Conservation (phyloP, 2,113 vertebrate species). For the Rhinoderma darwinii region DNA sequence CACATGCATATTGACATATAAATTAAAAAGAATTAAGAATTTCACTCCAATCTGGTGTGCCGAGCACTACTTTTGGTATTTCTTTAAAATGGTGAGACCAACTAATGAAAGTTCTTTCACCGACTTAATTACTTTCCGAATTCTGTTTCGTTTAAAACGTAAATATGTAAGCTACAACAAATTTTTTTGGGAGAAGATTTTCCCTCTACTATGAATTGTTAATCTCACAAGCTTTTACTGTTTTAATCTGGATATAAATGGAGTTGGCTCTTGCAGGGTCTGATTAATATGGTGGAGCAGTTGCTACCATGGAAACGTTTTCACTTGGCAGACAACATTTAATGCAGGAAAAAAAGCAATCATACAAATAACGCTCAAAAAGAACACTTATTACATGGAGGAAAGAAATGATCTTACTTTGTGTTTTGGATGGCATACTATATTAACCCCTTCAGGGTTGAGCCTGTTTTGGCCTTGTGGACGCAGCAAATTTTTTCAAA, state of each 20-base stretch:
- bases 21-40: too few relatives aligned
- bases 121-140: slow-evolving; percentile 45
- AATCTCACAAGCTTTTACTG: slow-evolving; percentile 49
- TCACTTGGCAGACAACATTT: slow-evolving; percentile 29
- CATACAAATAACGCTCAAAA: slow-evolving; percentile 13
- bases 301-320: slow-evolving; percentile 46
- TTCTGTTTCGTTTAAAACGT: slow-evolving; percentile 53
- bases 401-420: neutral
- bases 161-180: slow-evolving; percentile 62
- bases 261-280: slow-evolving; percentile 57
- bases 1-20: too few relatives aligned
- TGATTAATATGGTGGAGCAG: slow-evolving; percentile 60
- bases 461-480: too few relatives aligned
- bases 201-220: slow-evolving; percentile 25
- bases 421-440: neutral
- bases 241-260: slow-evolving; percentile 63
- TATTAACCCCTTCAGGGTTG: too few relatives aligned
- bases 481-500: too few relatives aligned
- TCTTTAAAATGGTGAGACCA: too few relatives aligned
- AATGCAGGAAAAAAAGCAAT: slow-evolving; percentile 36
- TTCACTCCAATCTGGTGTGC: too few relatives aligned
- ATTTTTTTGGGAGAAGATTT: slow-evolving; percentile 57
- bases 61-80: too few relatives aligned
- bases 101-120: neutral
- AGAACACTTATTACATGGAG: neutral